Evolutionary conservation across 2,113 vertebrate genomes (phyloP), one percentile per base, ranked within the genome.

Genomic region (Limanda limanda): DNA sequence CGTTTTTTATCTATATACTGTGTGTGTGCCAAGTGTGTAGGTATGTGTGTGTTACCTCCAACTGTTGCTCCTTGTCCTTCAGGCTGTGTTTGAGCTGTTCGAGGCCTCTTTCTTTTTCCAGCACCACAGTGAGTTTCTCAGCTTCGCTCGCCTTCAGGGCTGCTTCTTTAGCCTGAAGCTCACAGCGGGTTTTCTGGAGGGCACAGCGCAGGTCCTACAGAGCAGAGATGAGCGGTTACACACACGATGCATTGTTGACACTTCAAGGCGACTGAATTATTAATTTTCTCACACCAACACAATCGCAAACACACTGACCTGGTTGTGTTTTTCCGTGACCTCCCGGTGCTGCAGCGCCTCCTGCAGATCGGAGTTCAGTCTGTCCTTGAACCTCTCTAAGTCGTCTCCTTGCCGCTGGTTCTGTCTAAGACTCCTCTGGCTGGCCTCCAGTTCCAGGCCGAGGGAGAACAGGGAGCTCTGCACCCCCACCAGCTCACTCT

Each of bases 391-490:
- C 14, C 86, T 89, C 42, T 48, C 89, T 86, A 95, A 92, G 73
- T 98, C 96, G 0, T 92, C 84, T 62, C 96, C 91, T 14, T 96
- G 95, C 70, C 94, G 95, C 59, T 97, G 96, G 68, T 92, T 96
- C 86, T 95, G 96, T 18, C 83, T 87, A 4, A 95, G 88, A 71
- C 83, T 88, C 83, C 95, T 93, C 89, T 96, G 95, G 63, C 94
- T 93, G 62, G 94, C 94, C 88, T 96, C 96, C 52, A 97, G 89
- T 89, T 99, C 96, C 83, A 98, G 92, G 66, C 97, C 96, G 42
- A 95, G 95, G 58, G 93, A 94, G 93, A 98, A 97, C 51, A 98
- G 91, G 0, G 93, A 89, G 42, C 95, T 96, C 88, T 98, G 97
- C 40, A 96, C 93, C 11, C 95, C 94, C 0, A 97, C 94, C 15